A percentile compares a stretch with the other conserved stretches of the same genome.
Conservation (phyloP, 2,113 vertebrate genomes). For the Puffinus mauretanicus region DNA sequence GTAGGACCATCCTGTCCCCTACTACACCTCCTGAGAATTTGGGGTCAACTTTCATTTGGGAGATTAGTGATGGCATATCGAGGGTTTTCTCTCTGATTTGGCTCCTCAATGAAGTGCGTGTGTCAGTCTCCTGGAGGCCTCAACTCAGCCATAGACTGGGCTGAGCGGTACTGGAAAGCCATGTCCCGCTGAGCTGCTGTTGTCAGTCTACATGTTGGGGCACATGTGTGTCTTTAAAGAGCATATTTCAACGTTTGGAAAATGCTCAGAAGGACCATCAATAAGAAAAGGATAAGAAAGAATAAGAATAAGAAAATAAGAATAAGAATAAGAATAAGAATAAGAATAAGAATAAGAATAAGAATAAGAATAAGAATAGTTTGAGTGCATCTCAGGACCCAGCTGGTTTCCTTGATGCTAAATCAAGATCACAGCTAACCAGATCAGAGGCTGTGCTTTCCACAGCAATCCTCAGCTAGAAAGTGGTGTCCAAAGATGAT, state of each 20-base stretch:
- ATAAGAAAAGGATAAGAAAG: not conserved
- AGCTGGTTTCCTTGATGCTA: not conserved
- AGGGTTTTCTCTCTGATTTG: not conserved
- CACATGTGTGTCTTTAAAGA: not conserved
- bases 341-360: not conserved
- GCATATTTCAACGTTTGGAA: not conserved
- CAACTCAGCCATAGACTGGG: not conserved
- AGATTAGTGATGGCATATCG: not conserved
- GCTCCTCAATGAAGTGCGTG: not conserved
- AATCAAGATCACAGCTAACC: not conserved
- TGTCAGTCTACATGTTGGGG: not conserved
- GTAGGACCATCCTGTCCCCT: not conserved
- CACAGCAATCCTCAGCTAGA: not conserved
- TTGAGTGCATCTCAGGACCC: not conserved
- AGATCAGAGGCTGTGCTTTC: not conserved
- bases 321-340: not conserved
- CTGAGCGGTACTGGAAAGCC: not conserved
- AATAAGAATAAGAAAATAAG: not conserved
- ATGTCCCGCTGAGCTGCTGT: not conserved
- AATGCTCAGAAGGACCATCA: not conserved
- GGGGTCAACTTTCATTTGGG: not conserved
- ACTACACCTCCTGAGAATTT: not conserved
- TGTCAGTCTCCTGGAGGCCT: too few species aligned
- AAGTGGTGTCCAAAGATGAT: accelerated
- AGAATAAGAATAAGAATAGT: not conserved